Base-by-base conservation (phyloP, 2,888 invertebrate genomes). In the Falcaria lacertinaria region DNA sequence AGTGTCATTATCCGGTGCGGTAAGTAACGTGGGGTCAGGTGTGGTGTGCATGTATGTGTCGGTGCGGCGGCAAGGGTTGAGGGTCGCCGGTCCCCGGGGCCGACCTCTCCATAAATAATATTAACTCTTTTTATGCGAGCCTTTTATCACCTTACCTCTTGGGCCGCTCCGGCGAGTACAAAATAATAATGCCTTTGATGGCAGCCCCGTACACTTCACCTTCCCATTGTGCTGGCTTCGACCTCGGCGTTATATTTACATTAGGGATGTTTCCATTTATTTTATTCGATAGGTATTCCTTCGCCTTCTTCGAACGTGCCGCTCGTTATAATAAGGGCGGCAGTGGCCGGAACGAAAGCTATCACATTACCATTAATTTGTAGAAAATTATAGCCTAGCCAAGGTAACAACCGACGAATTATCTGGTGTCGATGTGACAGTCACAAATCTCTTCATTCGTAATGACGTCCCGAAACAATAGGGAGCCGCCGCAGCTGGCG, bases 171-270 rank as follows among this genome's bases (percentile, higher is more conserved):
- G 37, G 28, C 47, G 65, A 65, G 64, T 64, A 68, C 71, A 62
- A 74, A 75, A 74, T 69, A n/a, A n/a, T n/a, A 73, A 69, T 67
- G 71, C 67, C 74, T 77, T 72, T 72, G 72, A 68, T 70, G 69
- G 70, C 70, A 69, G 66, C 70, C 69, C 53, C 45, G 50, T 45
- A 57, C 65, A 64, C 70, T 69, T 59, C 64, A 63, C 65, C 59
- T 62, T 61, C 57, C 57, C 62, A 68, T 69, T 65, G 61, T 61
- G 57, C 11, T 11, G 11, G 45, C 54, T 52, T 56, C 50, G 55
- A 59, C 57, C 45, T 43, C 41, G 50, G 51, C 51, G 53, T 54
- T 59, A 51, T 48, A 54, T 55, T 56, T 60, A 47, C 49, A 25
- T 39, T 37, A 40, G 41, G 40, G 40, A 14, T 14, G 11, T 11